A percentile compares a stretch with the other conserved stretches of the same genome.
Conservation (phyloP, 2,888 invertebrate species). For the Ischnus inquisitorius region DNA sequence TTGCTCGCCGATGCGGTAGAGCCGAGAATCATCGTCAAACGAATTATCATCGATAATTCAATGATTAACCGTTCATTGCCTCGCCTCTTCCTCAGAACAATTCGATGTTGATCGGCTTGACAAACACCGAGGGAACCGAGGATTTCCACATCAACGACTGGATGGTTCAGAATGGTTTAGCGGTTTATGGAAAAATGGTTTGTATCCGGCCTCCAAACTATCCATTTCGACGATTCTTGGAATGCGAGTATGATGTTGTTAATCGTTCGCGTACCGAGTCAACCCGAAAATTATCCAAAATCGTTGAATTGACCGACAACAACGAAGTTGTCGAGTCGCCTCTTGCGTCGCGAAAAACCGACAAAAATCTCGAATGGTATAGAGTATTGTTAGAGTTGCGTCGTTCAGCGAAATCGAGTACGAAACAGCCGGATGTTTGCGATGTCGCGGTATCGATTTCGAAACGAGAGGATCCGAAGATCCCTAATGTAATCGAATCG, state of each 20-base stretch:
- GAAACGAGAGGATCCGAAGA: background rate
- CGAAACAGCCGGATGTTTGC: background rate
- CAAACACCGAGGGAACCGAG: slow-evolving; percentile 76
- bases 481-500: slow-evolving; percentile 1
- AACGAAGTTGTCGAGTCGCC: background rate
- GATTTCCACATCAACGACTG: slow-evolving; percentile 81
- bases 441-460: background rate
- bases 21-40: background rate
- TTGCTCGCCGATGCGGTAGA: background rate
- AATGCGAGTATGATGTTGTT: slow-evolving; percentile 33
- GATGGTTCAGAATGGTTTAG: slow-evolving; percentile 77
- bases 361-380: slow-evolving; percentile 1
- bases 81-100: slow-evolving; percentile 75
- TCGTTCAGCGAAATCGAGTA: slow-evolving; percentile 9
- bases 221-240: slow-evolving; percentile 58
- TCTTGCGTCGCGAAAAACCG: background rate
- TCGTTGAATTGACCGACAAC: slow-evolving; percentile 12
- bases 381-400: slow-evolving; percentile 37
- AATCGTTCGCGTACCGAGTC: background rate
- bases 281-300: slow-evolving; percentile 12
- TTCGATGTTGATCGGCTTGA: slow-evolving; percentile 78
- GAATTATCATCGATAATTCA: background rate
- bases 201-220: slow-evolving; percentile 78
- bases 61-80: background rate
- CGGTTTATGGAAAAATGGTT: slow-evolving; percentile 80